A percentile compares a stretch with the other conserved stretches of the same genome.
Conservation (phyloP, 2,888 invertebrate species). For the Tipula helvola region DNA sequence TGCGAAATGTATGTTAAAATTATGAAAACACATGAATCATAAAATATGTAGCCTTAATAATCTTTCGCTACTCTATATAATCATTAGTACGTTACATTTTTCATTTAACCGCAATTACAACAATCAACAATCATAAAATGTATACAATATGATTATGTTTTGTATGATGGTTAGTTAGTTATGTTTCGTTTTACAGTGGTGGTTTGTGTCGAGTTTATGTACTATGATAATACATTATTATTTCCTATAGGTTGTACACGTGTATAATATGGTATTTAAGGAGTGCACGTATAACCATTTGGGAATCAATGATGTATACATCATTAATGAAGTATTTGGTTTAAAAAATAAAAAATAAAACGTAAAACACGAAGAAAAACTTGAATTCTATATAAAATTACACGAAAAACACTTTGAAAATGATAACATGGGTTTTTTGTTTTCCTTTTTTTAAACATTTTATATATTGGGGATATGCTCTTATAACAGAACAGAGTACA, state of each 20-base stretch:
- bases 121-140: not conserved
- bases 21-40: not conserved
- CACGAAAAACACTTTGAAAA: not conserved
- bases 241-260: not conserved
- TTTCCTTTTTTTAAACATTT: not conserved
- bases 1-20: not conserved
- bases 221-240: not conserved
- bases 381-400: not conserved
- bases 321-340: constrained; percentile 6
- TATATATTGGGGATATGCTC: not conserved
- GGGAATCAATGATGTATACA: constrained; percentile 8
- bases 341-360: not conserved
- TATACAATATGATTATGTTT: not conserved
- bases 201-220: not conserved
- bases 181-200: not conserved
- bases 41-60: not conserved
- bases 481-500: not conserved
- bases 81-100: not conserved
- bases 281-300: constrained; percentile 5
- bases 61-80: not conserved
- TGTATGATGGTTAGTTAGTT: not conserved
- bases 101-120: not conserved
- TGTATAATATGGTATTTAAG: not conserved
- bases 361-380: not conserved
- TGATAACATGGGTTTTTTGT: not conserved